These are phyloP conservation scores for Dicentrarchus labrax DNA, from an alignment of 2,113 vertebrate species.

Conservation along the genomic window DNA sequence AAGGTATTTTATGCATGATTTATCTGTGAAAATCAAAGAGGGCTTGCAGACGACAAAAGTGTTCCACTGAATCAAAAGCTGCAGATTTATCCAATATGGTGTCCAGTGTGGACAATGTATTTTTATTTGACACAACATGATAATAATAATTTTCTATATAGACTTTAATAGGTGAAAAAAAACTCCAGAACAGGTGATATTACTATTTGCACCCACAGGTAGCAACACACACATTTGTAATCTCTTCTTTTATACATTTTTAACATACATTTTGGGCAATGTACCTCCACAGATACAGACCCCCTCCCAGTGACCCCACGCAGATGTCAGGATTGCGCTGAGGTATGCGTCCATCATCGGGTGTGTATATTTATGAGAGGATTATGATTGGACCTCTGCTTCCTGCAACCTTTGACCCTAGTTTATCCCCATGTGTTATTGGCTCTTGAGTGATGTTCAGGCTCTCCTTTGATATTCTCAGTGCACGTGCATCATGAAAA, in stretches of 20 bases:
- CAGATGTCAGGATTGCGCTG: constrained; percentile 9
- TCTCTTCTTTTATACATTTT: neutral
- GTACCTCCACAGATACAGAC: neutral
- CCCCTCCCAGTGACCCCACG: neutral
- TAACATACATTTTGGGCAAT: neutral
- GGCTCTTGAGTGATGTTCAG: constrained; percentile 50
- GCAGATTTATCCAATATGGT: neutral
- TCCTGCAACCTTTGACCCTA: constrained; percentile 57
- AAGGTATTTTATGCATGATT: neutral
- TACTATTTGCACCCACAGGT: neutral
- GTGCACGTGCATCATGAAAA: neutral
- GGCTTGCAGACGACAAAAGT: neutral
- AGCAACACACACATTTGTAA: neutral
- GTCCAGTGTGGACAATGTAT: neutral
- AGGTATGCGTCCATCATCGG: constrained; percentile 49
- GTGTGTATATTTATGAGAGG: constrained; percentile 60
- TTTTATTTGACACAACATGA: too few relatives aligned
- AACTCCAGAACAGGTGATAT: too few relatives aligned
- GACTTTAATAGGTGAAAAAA: too few relatives aligned
- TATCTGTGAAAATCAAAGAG: neutral
- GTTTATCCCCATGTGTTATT: constrained; percentile 47
- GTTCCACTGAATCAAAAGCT: neutral
- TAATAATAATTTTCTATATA: too few relatives aligned
- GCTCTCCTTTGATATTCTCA: constrained; percentile 39
- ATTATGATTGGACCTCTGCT: constrained; percentile 48